Evolutionary conservation across 2,888 invertebrate species (phyloP), one percentile per base, ranked within the genome.

Genomic region (Cepaea hortensis): DNA sequence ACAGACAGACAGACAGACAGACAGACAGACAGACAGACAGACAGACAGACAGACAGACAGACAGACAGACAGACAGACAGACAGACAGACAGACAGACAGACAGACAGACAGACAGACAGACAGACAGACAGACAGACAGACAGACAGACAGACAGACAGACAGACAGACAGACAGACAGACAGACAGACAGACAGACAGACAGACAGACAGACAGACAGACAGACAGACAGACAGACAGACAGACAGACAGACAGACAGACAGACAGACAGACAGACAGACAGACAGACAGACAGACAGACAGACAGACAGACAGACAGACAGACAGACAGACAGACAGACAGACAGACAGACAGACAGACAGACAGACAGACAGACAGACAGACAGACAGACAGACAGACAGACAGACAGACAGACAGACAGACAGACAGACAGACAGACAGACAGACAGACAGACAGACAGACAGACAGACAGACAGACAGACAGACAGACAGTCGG

Each of bases 31-130:
- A 83, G 72, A 83, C 72, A 83, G 83, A 83, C 72, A 83, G 83
- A 72, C 83, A 83, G 72, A 72, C 70, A 83, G 72, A 83, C 83
- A 83, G 83, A 83, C 72, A 83, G 83, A 83, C 72, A 83, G 83
- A 83, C 72, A 83, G 83, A 83, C 72, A 83, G 83, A 72, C 72
- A 83, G 83, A 83, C 72, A 83, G 83, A 83, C 72, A 83, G 83
- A 83, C 72, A 83, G 83, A 72, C 72, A 83, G 83, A 83, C 72
- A 83, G 83, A 72, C 72, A 83, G 83, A 83, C 72, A 83, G 83
- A 83, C 72, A 83, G 83, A 83, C 72, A 83, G 83, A 72, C 72
- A 83, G 83, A 83, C 72, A 83, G 72, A 82, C 81, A 80, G 81
- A 80, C 81, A 80, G 81, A 80, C 81, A 80, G 81, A 62, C 81